Evolutionary conservation across 2,888 invertebrate genomes (phyloP).

Genomic region (Bruchidius siliquastri): DNA sequence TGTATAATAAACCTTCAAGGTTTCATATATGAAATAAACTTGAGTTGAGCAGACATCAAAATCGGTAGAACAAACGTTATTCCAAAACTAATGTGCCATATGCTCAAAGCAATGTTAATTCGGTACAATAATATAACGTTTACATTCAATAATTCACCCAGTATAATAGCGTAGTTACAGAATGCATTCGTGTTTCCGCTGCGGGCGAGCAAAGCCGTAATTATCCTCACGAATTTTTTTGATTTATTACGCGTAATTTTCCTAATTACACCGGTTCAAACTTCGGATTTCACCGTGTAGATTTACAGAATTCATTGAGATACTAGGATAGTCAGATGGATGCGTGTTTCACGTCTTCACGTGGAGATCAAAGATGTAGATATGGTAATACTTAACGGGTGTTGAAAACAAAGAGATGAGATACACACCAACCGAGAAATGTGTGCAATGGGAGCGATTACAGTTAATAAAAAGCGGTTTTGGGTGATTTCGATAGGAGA

Average conservation of each 20-base stretch:
- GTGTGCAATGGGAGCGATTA: neutral
- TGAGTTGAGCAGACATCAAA: too few relatives aligned
- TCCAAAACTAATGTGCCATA: too few relatives aligned
- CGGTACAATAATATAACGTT: too few relatives aligned
- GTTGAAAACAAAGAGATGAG: neutral
- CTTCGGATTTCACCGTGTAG: neutral
- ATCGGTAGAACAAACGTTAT: too few relatives aligned
- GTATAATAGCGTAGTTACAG: neutral
- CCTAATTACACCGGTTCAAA: neutral
- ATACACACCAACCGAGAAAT: neutral
- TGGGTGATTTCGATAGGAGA: too few relatives aligned
- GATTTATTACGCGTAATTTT: neutral
- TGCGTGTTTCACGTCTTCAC: neutral
- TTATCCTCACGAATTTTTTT: neutral
- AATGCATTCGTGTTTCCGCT: neutral
- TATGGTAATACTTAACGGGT: neutral
- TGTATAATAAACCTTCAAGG: too few relatives aligned
- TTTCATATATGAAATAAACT: too few relatives aligned
- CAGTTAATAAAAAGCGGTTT: too few relatives aligned
- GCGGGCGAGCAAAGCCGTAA: neutral
- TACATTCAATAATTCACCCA: neutral
- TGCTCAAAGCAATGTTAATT: too few relatives aligned
- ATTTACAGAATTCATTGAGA: neutral
- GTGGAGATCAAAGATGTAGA: neutral
- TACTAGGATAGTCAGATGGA: neutral